A percentile compares a stretch with the other conserved stretches of the same genome.
These are phyloP conservation scores for Aphodius sticticus DNA, from an alignment of 2,888 invertebrate species.

Conservation along the genomic window DNA sequence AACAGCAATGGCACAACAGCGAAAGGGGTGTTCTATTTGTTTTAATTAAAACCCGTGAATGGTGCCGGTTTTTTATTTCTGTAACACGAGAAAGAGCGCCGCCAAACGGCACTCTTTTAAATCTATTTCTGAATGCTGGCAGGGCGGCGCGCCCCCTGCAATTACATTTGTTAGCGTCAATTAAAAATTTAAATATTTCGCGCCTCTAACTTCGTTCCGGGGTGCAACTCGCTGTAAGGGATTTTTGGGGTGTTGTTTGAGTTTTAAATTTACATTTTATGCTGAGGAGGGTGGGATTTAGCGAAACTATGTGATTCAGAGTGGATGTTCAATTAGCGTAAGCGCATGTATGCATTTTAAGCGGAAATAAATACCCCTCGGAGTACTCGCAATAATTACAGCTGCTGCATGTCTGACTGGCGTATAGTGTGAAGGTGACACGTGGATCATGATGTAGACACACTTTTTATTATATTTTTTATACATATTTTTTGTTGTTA, in stretches of 20 bases:
- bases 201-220: not conserved
- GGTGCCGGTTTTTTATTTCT: slow-evolving; percentile 16
- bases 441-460: not conserved
- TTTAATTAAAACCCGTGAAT: slow-evolving; percentile 27
- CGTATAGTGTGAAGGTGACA: not conserved
- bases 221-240: slow-evolving; percentile 10
- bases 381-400: too few species aligned
- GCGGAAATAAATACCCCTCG: not conserved
- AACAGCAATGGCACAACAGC: slow-evolving; percentile 24
- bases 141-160: slow-evolving; percentile 13
- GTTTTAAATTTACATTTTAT: not conserved
- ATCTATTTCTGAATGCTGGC: slow-evolving; percentile 26
- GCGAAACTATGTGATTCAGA: too few species aligned
- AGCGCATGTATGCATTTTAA: not conserved
- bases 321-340: not conserved
- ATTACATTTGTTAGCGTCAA: slow-evolving; percentile 25
- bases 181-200: slow-evolving; percentile 22
- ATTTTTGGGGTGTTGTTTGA: slow-evolving; percentile 12
- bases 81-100: slow-evolving; percentile 8
- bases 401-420: too few species aligned
- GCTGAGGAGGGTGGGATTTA: not conserved
- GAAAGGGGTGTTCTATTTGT: slow-evolving; percentile 22
- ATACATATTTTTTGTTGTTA: not conserved
- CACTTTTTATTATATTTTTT: not conserved
- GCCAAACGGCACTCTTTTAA: slow-evolving; percentile 23